These are phyloP conservation scores for Sorex maritimensis DNA, from an alignment of 2,797 vertebrate genomes.

Conservation along the genomic window DNA sequence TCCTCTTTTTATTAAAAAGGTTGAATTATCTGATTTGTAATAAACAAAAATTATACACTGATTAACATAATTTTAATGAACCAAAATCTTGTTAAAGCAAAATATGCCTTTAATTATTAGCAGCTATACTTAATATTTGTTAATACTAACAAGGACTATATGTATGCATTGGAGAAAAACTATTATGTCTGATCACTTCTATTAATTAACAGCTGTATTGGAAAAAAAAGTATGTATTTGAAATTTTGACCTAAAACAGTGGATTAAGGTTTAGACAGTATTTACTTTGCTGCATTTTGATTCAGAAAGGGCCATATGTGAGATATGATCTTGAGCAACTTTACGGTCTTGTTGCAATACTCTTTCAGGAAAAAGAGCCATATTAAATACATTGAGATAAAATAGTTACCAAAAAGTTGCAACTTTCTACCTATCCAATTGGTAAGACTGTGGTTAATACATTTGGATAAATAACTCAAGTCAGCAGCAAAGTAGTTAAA, in stretches of 20 bases:
- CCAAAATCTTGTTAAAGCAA: conserved; percentile 71
- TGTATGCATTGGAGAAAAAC: conserved; percentile 64
- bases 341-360: conserved; percentile 70
- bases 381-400: conserved; percentile 82
- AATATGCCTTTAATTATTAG: conserved; percentile 59
- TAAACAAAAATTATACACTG: conserved; percentile 68
- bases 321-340: conserved; percentile 70
- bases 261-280: conserved; percentile 85
- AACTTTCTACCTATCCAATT: conserved; percentile 85
- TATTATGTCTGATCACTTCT: conserved; percentile 67
- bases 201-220: conserved; percentile 80
- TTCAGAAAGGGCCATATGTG: conserved; percentile 81
- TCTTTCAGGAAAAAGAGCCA: conserved; percentile 68
- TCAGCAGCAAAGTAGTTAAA: conserved; percentile 94
- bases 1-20: conserved; percentile 68
- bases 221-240: conserved; percentile 80
- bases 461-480: conserved; percentile 91
- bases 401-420: conserved; percentile 83
- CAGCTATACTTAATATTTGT: conserved; percentile 65
- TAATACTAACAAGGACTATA: conserved; percentile 74
- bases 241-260: conserved; percentile 84
- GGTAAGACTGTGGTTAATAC: conserved; percentile 89
- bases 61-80: conserved; percentile 69
- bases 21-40: conserved; percentile 9
- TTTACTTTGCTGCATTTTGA: conserved; percentile 86